Base-by-base conservation (phyloP, 2,797 vertebrate genomes). In the Gymnothorax javanicus region DNA sequence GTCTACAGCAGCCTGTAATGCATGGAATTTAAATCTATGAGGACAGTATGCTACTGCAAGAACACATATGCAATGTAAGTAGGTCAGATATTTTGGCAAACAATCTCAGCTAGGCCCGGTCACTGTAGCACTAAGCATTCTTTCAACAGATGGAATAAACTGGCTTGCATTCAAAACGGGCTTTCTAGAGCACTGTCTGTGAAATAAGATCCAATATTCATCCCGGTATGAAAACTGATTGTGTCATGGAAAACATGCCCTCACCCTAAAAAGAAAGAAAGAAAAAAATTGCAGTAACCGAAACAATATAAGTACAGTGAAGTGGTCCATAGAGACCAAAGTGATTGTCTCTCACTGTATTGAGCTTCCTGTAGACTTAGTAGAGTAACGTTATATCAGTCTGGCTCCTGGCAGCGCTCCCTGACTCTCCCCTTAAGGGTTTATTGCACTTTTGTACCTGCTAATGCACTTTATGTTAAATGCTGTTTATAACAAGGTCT, bases 241-340 rank as follows among this genome's bases (percentile, higher is more conserved):
- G 52, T 64, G 52, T 59, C 60, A 73, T 64, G 54, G 64, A 69
- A 86, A 86, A 69, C 50, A 3, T 82, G 13, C 15, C 64, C 60
- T 1, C 64, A 6, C 64, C 64, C 64, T 8, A 69, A 23, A n/a
- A 69, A 54, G 27, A 71, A 27, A 25, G 13, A 71, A 60, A 6
- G n/a, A 7, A 57, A 67, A 75, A 75, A 75, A 12, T 77, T 50
- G 13, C 73, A 52, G 20, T 43, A 50, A 77, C 15, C 6, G 8
- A 82, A 86, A 86, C 85, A 67, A 62, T 62, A 11, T 64, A 86
- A 64, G 60, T 75, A 62, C 23, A 81, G 59, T 23, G 62, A 23
- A 52, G 73, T 77, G 56, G 58, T 75, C 67, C 11, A 33, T 2
- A 25, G 8, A 82, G 62, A 86, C 17, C n/a, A 57, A 3, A 62